A percentile compares a stretch with the other conserved stretches of the same genome.
Evolutionary conservation across 2,113 vertebrate genomes (phyloP).

Genomic region (Austrofundulus limnaeus): DNA sequence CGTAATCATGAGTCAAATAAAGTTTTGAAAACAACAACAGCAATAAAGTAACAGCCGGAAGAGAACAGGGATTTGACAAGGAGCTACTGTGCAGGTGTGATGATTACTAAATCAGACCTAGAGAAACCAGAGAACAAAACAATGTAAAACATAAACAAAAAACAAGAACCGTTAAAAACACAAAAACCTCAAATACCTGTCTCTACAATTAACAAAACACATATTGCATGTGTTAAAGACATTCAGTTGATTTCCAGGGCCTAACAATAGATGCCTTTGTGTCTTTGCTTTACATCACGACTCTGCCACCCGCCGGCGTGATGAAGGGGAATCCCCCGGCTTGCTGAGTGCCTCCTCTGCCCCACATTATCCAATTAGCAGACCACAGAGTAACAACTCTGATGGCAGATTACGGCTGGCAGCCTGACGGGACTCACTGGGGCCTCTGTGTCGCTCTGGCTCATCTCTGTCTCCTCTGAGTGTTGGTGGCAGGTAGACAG

Average conservation of each 20-base stretch:
- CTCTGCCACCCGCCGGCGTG: slow-evolving; percentile 34
- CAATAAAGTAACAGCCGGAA: no score
- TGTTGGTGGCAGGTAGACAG: slow-evolving; percentile 18
- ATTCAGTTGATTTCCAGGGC: not conserved
- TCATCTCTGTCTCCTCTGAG: slow-evolving; percentile 17
- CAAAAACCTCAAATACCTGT: not conserved
- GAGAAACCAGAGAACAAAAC: no score
- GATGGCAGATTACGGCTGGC: slow-evolving; percentile 64
- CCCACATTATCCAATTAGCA: slow-evolving; percentile 71
- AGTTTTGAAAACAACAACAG: no score
- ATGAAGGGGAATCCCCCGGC: slow-evolving; percentile 68
- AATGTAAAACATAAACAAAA: not conserved
- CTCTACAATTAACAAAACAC: no score
- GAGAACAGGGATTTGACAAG: no score
- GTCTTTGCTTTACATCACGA: slow-evolving; percentile 41
- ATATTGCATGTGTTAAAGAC: not conserved
- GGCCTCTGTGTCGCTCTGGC: slow-evolving; percentile 25
- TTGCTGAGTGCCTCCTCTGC: slow-evolving; percentile 57
- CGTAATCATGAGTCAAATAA: no score
- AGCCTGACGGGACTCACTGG: slow-evolving; percentile 37
- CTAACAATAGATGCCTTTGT: slow-evolving; percentile 1
- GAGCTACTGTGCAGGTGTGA: no score
- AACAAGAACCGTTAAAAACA: not conserved
- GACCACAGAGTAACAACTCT: slow-evolving; percentile 47
- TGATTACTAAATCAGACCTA: no score